These are phyloP conservation scores for Holcopasites calliopsidis DNA, from an alignment of 1,140 invertebrate genomes.

Conservation along the genomic window DNA sequence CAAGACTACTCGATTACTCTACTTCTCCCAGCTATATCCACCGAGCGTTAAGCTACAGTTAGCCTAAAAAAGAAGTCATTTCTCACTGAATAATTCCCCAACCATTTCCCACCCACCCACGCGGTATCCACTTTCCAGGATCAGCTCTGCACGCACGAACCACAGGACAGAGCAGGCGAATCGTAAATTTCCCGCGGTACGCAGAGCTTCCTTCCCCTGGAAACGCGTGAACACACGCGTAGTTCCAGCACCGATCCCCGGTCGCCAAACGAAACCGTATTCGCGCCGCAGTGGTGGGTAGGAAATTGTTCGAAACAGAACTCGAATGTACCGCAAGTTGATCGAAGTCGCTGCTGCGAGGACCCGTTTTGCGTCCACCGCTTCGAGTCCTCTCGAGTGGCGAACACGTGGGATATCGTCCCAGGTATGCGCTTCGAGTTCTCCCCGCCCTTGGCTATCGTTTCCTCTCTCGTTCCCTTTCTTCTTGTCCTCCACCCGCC, in stretches of 20 bases:
- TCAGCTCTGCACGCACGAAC: background rate
- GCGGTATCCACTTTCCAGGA: background rate
- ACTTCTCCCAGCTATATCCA: background rate
- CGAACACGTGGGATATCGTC: constrained; percentile 3
- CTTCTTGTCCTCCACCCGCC: constrained; percentile 46
- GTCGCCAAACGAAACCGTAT: constrained; percentile 12
- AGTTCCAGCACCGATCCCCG: background rate
- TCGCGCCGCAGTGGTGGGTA: background rate
- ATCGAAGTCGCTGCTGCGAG: background rate
- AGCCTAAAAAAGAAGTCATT: background rate
- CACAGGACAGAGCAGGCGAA: background rate
- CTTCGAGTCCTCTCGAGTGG: constrained; percentile 16
- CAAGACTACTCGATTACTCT: background rate
- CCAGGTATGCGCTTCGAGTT: constrained; percentile 33
- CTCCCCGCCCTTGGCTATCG: constrained; percentile 25
- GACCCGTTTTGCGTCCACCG: constrained; percentile 6
- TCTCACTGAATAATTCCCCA: background rate
- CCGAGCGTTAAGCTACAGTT: too few species aligned
- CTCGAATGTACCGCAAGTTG: background rate
- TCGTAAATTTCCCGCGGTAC: constrained; percentile 14
- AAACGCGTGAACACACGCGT: background rate
- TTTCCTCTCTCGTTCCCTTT: constrained; percentile 41
- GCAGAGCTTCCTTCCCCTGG: background rate
- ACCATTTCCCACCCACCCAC: background rate
- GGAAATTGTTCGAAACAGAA: background rate